Percentiles rank a stretch among this genome's conserved stretches.
Evolutionary conservation across 2,797 vertebrate genomes (phyloP).

Genomic region (Sciaenops ocellatus): DNA sequence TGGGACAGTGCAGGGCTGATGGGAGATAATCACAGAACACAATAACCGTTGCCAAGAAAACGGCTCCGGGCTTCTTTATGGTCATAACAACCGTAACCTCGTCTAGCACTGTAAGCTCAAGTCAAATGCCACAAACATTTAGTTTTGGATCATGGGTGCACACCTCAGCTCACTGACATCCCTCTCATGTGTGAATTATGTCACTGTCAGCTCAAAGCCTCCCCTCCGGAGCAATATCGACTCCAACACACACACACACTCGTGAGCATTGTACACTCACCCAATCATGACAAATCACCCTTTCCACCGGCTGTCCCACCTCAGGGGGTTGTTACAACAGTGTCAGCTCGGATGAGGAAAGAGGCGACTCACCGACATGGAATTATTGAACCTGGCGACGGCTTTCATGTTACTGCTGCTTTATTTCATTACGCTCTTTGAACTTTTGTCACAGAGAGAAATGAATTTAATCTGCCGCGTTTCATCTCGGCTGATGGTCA

Average conservation of each 20-base stretch:
- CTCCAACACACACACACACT: constrained; percentile 20
- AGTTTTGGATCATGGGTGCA: neutral
- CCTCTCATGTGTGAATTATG: constrained; percentile 23
- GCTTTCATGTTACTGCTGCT: constrained; percentile 41
- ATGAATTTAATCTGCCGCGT: constrained; percentile 31
- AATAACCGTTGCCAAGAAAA: constrained; percentile 52
- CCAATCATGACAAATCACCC: constrained; percentile 68
- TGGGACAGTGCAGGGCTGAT: constrained; percentile 61
- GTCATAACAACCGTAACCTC: constrained; percentile 59
- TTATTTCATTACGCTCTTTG: constrained; percentile 44
- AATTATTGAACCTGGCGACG: constrained; percentile 24
- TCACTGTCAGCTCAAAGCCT: constrained; percentile 46
- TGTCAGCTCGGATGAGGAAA: constrained; percentile 57
- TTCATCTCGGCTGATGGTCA: constrained; percentile 21
- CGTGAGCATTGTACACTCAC: constrained; percentile 25
- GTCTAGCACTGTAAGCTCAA: constrained; percentile 32
- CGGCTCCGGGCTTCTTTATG: constrained; percentile 52
- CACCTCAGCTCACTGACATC: constrained; percentile 2
- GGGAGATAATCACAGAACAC: constrained; percentile 70
- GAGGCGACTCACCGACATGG: constrained; percentile 32
- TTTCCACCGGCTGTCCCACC: constrained; percentile 48
- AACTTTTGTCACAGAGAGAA: constrained; percentile 4
- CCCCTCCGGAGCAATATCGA: constrained; percentile 29
- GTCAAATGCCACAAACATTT: constrained; percentile 29
- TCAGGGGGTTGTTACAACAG: constrained; percentile 49